Conservation (phyloP, 2,113 vertebrate genomes). For the Dolichotis patagonum region DNA sequence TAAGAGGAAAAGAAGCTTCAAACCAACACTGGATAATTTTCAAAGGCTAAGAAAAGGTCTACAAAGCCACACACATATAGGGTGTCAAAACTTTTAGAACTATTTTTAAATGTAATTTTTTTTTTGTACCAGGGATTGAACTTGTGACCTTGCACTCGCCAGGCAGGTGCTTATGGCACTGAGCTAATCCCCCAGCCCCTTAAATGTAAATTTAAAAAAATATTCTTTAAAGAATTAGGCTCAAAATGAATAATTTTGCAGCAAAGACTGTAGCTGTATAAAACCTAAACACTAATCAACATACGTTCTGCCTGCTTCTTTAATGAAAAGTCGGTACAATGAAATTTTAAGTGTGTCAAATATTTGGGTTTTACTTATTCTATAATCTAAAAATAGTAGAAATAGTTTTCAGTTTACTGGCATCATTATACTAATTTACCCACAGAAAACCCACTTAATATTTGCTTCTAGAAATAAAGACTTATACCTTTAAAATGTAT, state of each 20-base stretch:
- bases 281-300: not conserved
- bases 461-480: conserved; percentile 27
- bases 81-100: conserved; percentile 51
- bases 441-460: not conserved
- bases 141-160: too few species aligned
- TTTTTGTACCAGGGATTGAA: too few species aligned
- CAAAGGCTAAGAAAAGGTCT: conserved; percentile 1
- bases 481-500: conserved; percentile 46
- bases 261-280: not conserved
- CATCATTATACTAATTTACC: conserved; percentile 51
- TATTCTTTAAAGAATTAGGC: not conserved
- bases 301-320: not conserved
- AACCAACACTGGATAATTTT: conserved; percentile 28
- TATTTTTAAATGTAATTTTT: not conserved
- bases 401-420: conserved; percentile 51
- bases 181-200: too few species aligned
- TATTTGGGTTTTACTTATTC: conserved; percentile 38
- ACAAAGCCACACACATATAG: not conserved
- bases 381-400: conserved; percentile 43
- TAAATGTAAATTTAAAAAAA: not conserved
- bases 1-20: conserved; percentile 31
- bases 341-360: conserved; percentile 24
- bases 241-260: conserved; percentile 10
- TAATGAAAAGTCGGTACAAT: conserved; percentile 35
- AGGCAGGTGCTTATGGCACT: too few species aligned